Conservation (phyloP, 64 coral and sea anemone genomes). For the Cladopsammia gracilis region DNA sequence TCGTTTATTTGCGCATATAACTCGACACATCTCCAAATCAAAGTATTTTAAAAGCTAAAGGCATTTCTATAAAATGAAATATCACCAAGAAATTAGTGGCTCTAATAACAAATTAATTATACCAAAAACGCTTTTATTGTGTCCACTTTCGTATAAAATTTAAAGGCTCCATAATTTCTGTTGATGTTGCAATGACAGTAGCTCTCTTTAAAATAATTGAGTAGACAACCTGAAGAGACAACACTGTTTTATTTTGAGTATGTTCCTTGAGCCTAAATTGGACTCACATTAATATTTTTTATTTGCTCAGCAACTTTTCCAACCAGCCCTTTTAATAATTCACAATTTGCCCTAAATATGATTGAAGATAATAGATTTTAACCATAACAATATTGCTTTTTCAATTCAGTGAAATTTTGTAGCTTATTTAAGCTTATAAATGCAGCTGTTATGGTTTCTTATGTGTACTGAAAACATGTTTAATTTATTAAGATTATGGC, state of each 20-base stretch:
- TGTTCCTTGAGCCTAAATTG: conserved; percentile 11
- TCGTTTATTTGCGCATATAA: background rate
- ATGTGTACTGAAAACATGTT: background rate
- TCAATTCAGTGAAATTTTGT: background rate
- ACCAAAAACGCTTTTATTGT: background rate
- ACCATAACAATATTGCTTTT: background rate
- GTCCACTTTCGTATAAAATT: background rate
- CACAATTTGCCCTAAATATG: background rate
- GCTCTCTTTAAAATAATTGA: background rate
- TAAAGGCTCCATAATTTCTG: no score
- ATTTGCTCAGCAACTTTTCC: background rate
- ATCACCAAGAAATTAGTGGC: background rate
- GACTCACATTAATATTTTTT: conserved; percentile 15
- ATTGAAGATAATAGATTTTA: conserved; percentile 2
- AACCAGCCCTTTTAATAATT: background rate
- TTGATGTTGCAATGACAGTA: background rate
- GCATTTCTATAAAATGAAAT: background rate
- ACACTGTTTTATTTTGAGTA: background rate
- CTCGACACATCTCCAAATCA: background rate
- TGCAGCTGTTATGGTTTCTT: conserved; percentile 10
- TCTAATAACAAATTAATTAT: background rate
- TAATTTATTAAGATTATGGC: conserved; percentile 35
- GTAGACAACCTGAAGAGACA: background rate
- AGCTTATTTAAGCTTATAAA: background rate
- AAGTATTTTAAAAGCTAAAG: background rate